Conservation (phyloP, 2,888 invertebrate species). For the Allygus modestus region DNA sequence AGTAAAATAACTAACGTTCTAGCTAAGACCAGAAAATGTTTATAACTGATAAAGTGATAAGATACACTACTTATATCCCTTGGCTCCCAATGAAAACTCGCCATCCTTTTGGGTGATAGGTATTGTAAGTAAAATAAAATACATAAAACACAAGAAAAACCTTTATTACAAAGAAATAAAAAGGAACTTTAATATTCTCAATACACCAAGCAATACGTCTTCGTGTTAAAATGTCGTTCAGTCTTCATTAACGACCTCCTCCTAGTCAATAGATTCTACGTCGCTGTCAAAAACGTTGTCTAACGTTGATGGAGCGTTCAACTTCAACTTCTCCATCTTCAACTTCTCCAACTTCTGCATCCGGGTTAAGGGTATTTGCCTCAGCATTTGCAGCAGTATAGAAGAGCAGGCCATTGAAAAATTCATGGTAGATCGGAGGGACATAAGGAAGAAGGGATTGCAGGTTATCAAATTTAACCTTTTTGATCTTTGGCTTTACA, state of each 20-base stretch:
- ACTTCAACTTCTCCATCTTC: not conserved
- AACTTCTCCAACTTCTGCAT: not conserved
- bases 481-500: constrained; percentile 22
- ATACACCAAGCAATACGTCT: too few species aligned
- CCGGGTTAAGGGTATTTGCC: not conserved
- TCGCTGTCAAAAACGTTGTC: too few species aligned
- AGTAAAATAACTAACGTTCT: not conserved
- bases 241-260: too few species aligned
- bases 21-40: not conserved
- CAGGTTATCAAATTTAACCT: constrained; percentile 31
- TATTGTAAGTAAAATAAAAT: not conserved
- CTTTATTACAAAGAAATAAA: constrained; percentile 21
- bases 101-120: not conserved
- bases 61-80: not conserved
- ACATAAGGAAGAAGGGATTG: constrained; percentile 2
- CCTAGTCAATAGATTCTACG: too few species aligned
- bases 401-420: not conserved
- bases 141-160: not conserved
- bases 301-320: too few species aligned
- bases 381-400: not conserved
- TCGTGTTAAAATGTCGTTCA: too few species aligned
- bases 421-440: not conserved
- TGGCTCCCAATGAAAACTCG: not conserved
- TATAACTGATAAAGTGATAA: not conserved
- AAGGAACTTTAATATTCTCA: not conserved